Evolutionary conservation across 2,797 vertebrate genomes (phyloP).

Genomic region (Anguilla anguilla): DNA sequence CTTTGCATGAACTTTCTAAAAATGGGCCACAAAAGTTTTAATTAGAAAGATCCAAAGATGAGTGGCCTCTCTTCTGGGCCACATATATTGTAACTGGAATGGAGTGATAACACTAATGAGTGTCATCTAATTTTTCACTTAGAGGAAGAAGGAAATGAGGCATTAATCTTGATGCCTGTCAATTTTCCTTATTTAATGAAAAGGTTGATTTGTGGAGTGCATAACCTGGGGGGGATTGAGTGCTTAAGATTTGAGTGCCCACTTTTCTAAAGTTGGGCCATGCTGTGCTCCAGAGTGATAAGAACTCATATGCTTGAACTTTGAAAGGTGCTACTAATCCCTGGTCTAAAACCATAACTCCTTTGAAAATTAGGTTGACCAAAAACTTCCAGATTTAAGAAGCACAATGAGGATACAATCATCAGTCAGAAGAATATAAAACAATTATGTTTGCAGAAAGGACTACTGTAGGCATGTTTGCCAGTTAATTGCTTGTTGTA

Average conservation of each 20-base stretch:
- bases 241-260: neutral
- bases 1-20: neutral
- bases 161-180: neutral
- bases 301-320: constrained; percentile 6
- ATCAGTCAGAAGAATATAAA: neutral
- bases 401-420: neutral
- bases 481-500: neutral
- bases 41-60: neutral
- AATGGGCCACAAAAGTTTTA: neutral
- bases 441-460: neutral
- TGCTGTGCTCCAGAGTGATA: neutral
- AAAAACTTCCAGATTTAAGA: neutral
- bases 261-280: neutral
- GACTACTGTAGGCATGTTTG: neutral
- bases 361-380: neutral
- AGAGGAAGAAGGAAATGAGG: neutral
- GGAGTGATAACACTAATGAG: neutral
- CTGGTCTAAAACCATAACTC: neutral
- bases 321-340: neutral
- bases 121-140: constrained; percentile 16
- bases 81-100: neutral
- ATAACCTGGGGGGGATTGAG: neutral
- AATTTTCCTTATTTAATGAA: constrained; percentile 1
- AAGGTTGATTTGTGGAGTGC: neutral
- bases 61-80: neutral